Percentiles rank a stretch among this genome's conserved stretches.
Evolutionary conservation across 2,888 invertebrate species (phyloP).

Genomic region (Drosophila conformis): DNA sequence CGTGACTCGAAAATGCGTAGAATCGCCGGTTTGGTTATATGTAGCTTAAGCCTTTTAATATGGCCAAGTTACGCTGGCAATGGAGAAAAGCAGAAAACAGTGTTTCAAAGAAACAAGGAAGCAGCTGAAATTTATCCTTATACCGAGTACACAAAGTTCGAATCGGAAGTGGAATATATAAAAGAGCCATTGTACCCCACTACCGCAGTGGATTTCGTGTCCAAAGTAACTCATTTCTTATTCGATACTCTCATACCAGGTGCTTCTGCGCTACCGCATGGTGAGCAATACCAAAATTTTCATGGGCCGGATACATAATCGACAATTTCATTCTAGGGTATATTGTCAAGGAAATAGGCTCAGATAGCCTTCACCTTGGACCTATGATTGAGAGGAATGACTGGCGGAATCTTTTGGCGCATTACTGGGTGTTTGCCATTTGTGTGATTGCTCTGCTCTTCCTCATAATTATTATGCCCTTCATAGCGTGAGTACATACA

Average conservation of each 20-base stretch:
- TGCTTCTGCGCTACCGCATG: slow-evolving; percentile 47
- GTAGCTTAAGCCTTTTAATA: slow-evolving; percentile 47
- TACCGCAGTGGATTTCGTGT: slow-evolving; percentile 54
- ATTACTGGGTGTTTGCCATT: slow-evolving; percentile 85
- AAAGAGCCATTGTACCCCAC: slow-evolving; percentile 15
- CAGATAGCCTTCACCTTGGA: slow-evolving; percentile 65
- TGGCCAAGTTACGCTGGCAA: slow-evolving; percentile 32
- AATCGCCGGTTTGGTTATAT: slow-evolving; percentile 51
- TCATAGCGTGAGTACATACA: slow-evolving; percentile 87
- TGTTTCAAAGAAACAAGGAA: background rate
- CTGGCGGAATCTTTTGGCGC: slow-evolving; percentile 85
- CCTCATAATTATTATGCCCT: slow-evolving; percentile 90
- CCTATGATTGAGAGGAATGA: slow-evolving; percentile 83
- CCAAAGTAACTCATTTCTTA: slow-evolving; percentile 48
- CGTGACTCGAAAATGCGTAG: background rate
- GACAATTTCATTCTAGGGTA: slow-evolving; percentile 66
- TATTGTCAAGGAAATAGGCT: slow-evolving; percentile 70
- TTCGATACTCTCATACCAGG: slow-evolving; percentile 41
- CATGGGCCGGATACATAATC: background rate
- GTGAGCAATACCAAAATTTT: slow-evolving; percentile 21
- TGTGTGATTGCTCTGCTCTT: slow-evolving; percentile 87
- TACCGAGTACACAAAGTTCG: slow-evolving; percentile 24
- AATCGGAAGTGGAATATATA: slow-evolving; percentile 35
- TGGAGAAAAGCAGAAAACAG: background rate
- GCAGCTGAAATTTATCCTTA: slow-evolving; percentile 5